Evolutionary conservation across 1,140 invertebrate genomes (phyloP), one percentile per base, ranked within the genome.

Genomic region (Mylabris phalerata): DNA sequence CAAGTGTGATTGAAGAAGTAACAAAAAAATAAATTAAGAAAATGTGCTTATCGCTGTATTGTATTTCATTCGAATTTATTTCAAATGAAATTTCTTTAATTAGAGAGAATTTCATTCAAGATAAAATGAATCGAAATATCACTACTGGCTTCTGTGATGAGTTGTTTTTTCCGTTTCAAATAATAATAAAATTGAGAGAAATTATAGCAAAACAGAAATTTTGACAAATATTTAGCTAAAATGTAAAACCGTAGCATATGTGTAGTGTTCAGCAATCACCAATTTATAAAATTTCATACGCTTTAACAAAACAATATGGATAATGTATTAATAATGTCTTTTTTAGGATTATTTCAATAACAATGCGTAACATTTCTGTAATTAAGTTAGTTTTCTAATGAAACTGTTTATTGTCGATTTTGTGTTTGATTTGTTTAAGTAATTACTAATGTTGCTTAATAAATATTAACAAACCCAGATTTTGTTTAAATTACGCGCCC

Each of bases 71-170:
- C 50, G 45, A 54, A 47, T 63, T 59, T 50, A 40, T 24, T 57
- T 56, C 56, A 19, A 52, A 55, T 56, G 51, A 59, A 24, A 41
- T 13, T 10, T 24, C 19, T 7, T 51, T 24, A 32, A 13, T 51
- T 13, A 6, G 9, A 43, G 3, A 25, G 39, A n/a, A 26, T 39
- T 26, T 25, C 44, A 24, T 11, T 60, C 27, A 39, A 5, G 19
- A 56, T 46, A 38, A 59, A 55, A 57, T 46, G 42, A 47, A 60
- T 50, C 40, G 50, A 57, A 60, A 44, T 49, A 42, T 52, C 45
- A 52, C 62, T 63, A 60, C 64, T 64, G 55, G 66, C 66, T 68
- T 68, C 64, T 68, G 66, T 68, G 66, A 68, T 68, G 66, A 60
- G 59, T 68, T 66, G 47, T 59, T 60, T 64, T 60, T 61, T 68